Conservation (phyloP, 1,140 invertebrate genomes). For the Microvelia longipes region DNA sequence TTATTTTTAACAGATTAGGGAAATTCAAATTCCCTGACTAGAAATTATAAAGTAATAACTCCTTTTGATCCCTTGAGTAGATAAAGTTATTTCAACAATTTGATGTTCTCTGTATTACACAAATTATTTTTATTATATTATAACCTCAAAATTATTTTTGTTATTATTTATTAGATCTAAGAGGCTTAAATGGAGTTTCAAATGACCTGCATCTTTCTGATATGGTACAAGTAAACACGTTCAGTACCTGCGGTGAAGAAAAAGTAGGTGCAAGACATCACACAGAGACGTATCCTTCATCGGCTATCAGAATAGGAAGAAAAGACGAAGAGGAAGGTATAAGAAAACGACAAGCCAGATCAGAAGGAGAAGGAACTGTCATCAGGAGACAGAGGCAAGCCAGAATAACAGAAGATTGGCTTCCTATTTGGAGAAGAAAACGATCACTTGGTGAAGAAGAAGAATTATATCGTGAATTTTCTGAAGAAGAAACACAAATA, state of each 20-base stretch:
- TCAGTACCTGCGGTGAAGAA: conserved; percentile 61
- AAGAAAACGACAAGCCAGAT: background rate
- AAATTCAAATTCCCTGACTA: too few species aligned
- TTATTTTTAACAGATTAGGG: too few species aligned
- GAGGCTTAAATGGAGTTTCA: conserved; percentile 56
- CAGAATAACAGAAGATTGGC: background rate
- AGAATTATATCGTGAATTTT: conserved; percentile 9
- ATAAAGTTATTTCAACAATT: too few species aligned
- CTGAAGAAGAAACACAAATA: conserved; percentile 19
- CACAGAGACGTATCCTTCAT: conserved; percentile 58
- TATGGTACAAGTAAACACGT: conserved; percentile 53
- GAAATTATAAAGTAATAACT: too few species aligned
- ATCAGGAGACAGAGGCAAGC: background rate
- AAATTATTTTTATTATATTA: too few species aligned
- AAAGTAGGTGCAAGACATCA: conserved; percentile 54
- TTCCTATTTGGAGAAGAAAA: background rate
- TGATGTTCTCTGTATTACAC: too few species aligned
- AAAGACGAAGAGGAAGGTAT: conserved; percentile 4
- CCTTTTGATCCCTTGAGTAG: too few species aligned
- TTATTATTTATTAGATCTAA: conserved; percentile 40
- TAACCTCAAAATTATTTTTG: too few species aligned
- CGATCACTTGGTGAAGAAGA: conserved; percentile 33
- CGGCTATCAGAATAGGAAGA: conserved; percentile 29
- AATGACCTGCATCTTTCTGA: conserved; percentile 61
- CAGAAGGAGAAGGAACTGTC: conserved; percentile 35